Percentiles rank a stretch among this genome's conserved stretches.
phyloP scores from a whole-genome alignment of 1,140 invertebrate species.

The Drosophila rhopaloa region DNA sequence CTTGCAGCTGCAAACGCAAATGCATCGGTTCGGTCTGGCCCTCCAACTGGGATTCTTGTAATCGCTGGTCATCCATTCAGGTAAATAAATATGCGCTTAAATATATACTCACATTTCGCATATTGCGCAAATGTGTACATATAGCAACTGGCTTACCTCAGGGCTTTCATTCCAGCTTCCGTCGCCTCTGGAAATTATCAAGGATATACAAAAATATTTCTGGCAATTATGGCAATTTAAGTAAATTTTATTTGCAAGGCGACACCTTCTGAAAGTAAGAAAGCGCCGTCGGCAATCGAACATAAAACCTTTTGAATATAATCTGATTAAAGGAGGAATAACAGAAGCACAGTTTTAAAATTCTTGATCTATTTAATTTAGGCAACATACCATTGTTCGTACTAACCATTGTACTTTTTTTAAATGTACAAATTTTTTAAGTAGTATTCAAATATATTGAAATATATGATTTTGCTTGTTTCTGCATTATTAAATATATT shows the following conservation, averaged over 20 bases:
- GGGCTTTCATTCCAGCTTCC: conserved; percentile 5
- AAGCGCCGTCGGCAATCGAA: background rate
- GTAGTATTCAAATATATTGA: no score
- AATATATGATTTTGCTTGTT: no score
- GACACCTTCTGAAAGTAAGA: conserved; percentile 1
- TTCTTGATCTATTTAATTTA: no score
- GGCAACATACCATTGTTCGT: no score
- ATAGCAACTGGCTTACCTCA: conserved; percentile 17
- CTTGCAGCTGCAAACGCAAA: conserved; percentile 33
- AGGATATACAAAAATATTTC: conserved; percentile 11
- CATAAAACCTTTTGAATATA: background rate
- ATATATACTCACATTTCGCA: conserved; percentile 11
- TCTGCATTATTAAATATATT: no score
- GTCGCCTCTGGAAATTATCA: conserved; percentile 5
- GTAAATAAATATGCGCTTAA: conserved; percentile 49
- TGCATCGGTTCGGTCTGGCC: conserved; percentile 18
- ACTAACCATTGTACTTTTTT: no score
- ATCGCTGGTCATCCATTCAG: conserved; percentile 53
- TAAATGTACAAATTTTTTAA: no score
- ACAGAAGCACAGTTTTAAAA: no score
- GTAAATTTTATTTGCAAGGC: conserved; percentile 21
- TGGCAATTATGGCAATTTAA: conserved; percentile 14
- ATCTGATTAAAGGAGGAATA: background rate
- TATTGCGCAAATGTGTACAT: background rate
- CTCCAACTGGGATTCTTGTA: conserved; percentile 33